Percentiles rank a stretch among this genome's conserved stretches.
Conservation (phyloP, 2,113 vertebrate species). For the Dicerorhinus sumatrensis region DNA sequence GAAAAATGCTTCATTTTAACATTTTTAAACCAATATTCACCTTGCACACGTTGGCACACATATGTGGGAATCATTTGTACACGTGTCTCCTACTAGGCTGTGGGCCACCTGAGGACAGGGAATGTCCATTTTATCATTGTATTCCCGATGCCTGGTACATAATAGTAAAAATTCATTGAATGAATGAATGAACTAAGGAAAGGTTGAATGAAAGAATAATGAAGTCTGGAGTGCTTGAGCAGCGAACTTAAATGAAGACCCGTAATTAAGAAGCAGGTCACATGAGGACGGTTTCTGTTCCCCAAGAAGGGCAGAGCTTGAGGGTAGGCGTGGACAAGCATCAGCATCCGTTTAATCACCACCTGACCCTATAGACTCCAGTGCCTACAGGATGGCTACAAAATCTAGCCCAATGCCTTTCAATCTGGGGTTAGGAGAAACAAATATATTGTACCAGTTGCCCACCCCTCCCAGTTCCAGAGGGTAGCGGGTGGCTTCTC, state of each 20-base stretch:
- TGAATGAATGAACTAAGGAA: background rate
- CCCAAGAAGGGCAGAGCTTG: background rate
- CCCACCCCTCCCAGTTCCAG: background rate
- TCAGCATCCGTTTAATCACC: background rate
- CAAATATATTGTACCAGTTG: background rate
- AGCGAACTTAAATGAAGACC: background rate
- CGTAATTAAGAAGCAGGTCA: background rate
- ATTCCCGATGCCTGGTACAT: background rate
- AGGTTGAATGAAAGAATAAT: background rate
- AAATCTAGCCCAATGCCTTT: background rate
- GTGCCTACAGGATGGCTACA: background rate
- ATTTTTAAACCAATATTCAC: background rate
- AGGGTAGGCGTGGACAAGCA: background rate
- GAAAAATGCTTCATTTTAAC: background rate
- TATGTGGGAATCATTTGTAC: background rate
- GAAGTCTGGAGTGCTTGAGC: background rate
- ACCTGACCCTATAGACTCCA: too few species aligned
- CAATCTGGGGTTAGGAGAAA: background rate
- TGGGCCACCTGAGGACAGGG: background rate
- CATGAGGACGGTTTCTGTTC: background rate
- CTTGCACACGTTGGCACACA: background rate
- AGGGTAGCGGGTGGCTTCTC: background rate
- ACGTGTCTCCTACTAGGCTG: background rate
- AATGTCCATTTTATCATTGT: background rate
- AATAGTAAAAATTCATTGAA: background rate